A percentile compares a stretch with the other conserved stretches of the same genome.
These are phyloP conservation scores for Indicator maculatus DNA, from an alignment of 2,113 vertebrate genomes.

Conservation along the genomic window DNA sequence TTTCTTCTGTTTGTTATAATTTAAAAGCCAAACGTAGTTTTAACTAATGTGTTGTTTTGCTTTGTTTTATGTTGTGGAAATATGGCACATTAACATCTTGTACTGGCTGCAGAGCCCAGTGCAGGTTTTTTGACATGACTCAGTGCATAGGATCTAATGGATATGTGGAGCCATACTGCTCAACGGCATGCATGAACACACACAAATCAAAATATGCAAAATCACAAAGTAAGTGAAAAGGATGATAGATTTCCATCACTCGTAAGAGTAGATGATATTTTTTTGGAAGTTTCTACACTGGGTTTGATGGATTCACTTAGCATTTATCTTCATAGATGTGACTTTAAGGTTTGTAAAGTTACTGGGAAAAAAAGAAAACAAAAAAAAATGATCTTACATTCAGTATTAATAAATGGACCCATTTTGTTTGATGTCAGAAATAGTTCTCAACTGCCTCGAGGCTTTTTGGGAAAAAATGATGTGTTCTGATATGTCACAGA, in stretches of 20 bases:
- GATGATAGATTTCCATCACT: slow-evolving; percentile 24
- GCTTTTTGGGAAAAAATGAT: background rate
- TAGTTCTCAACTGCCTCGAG: background rate
- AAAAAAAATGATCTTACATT: background rate
- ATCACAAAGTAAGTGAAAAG: slow-evolving; percentile 80
- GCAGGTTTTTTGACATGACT: slow-evolving; percentile 93
- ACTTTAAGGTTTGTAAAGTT: background rate
- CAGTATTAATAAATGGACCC: background rate
- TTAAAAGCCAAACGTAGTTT: slow-evolving; percentile 12
- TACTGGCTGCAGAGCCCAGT: slow-evolving; percentile 90
- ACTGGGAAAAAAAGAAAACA: background rate
- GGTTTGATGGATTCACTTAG: background rate
- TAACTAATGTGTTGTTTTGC: slow-evolving; percentile 63
- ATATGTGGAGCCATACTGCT: slow-evolving; percentile 93
- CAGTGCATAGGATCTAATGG: slow-evolving; percentile 90
- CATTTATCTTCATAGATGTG: background rate
- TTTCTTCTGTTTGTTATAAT: background rate
- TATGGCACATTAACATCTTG: slow-evolving; percentile 92
- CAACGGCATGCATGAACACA: slow-evolving; percentile 90
- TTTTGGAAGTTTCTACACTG: background rate
- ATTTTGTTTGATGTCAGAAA: background rate
- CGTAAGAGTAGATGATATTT: background rate
- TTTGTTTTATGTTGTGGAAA: slow-evolving; percentile 84
- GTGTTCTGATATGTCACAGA: background rate
- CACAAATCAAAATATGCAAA: slow-evolving; percentile 88